phyloP scores from a whole-genome alignment of 2,113 vertebrate species.

The Macheiramphus alcinus region DNA sequence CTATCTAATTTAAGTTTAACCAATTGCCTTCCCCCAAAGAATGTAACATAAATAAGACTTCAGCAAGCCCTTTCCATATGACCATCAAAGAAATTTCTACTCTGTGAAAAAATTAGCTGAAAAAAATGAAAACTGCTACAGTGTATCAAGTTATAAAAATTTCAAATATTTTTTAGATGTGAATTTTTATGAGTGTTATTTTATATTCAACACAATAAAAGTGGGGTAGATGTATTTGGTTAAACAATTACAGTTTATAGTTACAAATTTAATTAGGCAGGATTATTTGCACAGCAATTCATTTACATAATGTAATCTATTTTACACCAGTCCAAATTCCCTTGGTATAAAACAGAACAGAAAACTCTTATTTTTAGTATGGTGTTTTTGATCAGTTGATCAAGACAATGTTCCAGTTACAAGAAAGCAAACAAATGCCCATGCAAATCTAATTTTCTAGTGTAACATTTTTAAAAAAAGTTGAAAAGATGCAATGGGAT shows the following conservation, averaged over 20 bases:
- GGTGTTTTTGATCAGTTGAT: neutral
- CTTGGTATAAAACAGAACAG: neutral
- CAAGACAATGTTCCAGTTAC: neutral
- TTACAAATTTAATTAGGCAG: constrained; percentile 36
- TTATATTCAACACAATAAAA: neutral
- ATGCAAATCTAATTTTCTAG: neutral
- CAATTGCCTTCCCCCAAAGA: neutral
- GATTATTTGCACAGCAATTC: constrained; percentile 6
- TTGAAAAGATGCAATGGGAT: neutral
- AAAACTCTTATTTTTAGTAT: neutral
- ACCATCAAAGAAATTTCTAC: neutral
- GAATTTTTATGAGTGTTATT: neutral
- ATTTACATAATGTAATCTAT: constrained; percentile 41
- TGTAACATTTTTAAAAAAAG: neutral
- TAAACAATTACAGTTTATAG: constrained; percentile 19
- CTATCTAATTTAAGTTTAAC: neutral
- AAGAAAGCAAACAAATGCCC: neutral
- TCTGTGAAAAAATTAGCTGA: neutral
- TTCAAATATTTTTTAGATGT: neutral
- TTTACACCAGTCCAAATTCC: constrained; percentile 11
- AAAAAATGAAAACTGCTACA: neutral
- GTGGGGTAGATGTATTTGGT: neutral
- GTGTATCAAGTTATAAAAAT: neutral
- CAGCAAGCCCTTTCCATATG: neutral
- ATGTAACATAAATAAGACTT: neutral